phyloP scores from a whole-genome alignment of 2,888 invertebrate genomes.

The Melanargia galathea region DNA sequence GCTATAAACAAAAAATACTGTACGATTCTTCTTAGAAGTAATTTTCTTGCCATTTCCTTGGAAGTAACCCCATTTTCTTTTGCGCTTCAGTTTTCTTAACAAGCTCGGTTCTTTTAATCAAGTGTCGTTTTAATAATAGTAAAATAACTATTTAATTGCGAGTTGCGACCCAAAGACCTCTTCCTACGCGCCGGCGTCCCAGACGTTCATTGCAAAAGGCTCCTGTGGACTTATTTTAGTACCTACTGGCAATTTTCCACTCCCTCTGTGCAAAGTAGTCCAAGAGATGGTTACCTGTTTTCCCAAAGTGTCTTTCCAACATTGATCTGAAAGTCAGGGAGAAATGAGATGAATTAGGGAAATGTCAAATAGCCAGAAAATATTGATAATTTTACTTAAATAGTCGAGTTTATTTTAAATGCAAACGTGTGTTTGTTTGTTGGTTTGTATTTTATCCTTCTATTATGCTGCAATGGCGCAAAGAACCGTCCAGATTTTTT shows the following conservation, averaged over 20 bases:
- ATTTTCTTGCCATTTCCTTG: slow-evolving; percentile 13
- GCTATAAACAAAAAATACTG: neutral
- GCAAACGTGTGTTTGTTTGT: too few relatives aligned
- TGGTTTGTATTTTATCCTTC: too few relatives aligned
- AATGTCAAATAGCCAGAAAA: too few relatives aligned
- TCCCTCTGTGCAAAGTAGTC: slow-evolving; percentile 11
- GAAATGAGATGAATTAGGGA: too few relatives aligned
- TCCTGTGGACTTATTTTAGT: slow-evolving; percentile 37
- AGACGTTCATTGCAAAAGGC: slow-evolving; percentile 33
- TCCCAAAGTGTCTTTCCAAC: neutral
- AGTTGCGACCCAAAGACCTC: slow-evolving; percentile 27
- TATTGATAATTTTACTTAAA: too few relatives aligned
- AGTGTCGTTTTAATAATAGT: slow-evolving; percentile 16
- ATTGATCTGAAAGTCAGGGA: neutral
- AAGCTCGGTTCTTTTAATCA: slow-evolving; percentile 17
- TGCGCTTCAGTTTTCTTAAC: slow-evolving; percentile 16
- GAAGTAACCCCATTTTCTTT: slow-evolving; percentile 12
- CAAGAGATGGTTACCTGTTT: neutral
- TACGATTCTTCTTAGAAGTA: slow-evolving; percentile 2
- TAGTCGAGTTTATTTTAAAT: too few relatives aligned
- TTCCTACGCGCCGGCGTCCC: slow-evolving; percentile 28
- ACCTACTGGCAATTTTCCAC: slow-evolving; percentile 38
- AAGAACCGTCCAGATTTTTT: too few relatives aligned
- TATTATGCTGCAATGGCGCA: too few relatives aligned
- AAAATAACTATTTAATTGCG: slow-evolving; percentile 29